phyloP scores from a whole-genome alignment of 2,797 vertebrate species.

The Macropus fuliginosus region DNA sequence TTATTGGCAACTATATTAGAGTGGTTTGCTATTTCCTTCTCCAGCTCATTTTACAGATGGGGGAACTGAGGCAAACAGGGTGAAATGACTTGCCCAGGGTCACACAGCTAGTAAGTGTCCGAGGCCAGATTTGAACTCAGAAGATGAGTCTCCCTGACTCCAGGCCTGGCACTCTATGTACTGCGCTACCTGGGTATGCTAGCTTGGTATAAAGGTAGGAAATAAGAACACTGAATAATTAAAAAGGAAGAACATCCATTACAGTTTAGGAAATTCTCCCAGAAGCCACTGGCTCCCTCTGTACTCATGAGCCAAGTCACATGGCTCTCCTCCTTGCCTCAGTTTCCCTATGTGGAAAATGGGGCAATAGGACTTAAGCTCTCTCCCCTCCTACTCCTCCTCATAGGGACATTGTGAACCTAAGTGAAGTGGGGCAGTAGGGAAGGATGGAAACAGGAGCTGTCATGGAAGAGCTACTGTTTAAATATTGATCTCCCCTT shows the following conservation, averaged over 20 bases:
- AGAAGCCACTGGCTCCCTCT: neutral
- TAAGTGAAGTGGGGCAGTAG: neutral
- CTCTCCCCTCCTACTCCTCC: neutral
- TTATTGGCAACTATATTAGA: neutral
- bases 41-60: neutral
- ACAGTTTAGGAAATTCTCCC: neutral
- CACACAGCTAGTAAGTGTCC: neutral
- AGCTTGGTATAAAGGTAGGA: neutral
- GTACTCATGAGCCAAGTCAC: fast-evolving
- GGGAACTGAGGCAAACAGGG: neutral
- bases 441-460: neutral
- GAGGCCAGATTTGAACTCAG: neutral
- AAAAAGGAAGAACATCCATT: neutral
- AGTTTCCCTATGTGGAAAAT: neutral
- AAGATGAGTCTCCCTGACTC: neutral
- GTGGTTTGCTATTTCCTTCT: neutral
- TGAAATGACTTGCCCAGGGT: neutral
- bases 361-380: neutral
- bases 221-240: neutral
- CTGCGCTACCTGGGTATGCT: fast-evolving
- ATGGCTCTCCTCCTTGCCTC: fast-evolving
- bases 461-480: neutral
- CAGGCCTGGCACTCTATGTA: neutral
- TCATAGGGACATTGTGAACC: fast-evolving
- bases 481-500: neutral